Evolutionary conservation across 2,888 invertebrate genomes (phyloP), one percentile per base, ranked within the genome.

Genomic region (Drosophila percnosoma): DNA sequence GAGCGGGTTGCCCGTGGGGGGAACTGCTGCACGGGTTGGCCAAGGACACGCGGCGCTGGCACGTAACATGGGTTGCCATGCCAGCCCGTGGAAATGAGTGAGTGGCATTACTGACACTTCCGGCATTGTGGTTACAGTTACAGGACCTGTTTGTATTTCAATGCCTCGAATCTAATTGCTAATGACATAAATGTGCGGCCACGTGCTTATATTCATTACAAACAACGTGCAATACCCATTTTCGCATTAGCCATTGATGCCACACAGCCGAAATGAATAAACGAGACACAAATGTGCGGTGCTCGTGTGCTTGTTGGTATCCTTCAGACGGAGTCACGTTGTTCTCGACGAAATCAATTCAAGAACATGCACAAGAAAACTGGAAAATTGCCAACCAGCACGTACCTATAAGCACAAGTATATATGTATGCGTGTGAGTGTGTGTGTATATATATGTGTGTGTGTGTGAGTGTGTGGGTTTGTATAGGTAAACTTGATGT

Each of bases 231-330:
- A 84, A 72, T 73, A 73, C 60, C 87, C 75, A 81, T 82, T 84
- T 89, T 67, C 83, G 51, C 83, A 87, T 89, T 87, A 85, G 68
- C 75, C 87, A 83, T 80, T 78, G 88, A 77, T 82, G 83, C 73
- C 82, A 45, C 45, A 45, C 7, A 70, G 53, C 62, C 34, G 49
- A 60, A 75, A 67, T 75, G 76, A 71, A 66, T 63, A 72, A 76
- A 67, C 72, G 21, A 55, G 38, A 40, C 58, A 45, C 53, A 42
- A 45, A 55, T 57, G 24, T 54, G 21, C 21, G 13, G 13, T 21
- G 15, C 45, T 45, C 8, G 8, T 18, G 36, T 49, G 33, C n/a
- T 10, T 18, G 27, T 49, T 48, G 29, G 49, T 55, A 57, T 54
- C 40, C 29, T 53, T 40, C 48, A 61, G 51, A 68, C 76, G 63